phyloP scores from a whole-genome alignment of 2,113 vertebrate genomes.

The Paratilapia polleni region DNA sequence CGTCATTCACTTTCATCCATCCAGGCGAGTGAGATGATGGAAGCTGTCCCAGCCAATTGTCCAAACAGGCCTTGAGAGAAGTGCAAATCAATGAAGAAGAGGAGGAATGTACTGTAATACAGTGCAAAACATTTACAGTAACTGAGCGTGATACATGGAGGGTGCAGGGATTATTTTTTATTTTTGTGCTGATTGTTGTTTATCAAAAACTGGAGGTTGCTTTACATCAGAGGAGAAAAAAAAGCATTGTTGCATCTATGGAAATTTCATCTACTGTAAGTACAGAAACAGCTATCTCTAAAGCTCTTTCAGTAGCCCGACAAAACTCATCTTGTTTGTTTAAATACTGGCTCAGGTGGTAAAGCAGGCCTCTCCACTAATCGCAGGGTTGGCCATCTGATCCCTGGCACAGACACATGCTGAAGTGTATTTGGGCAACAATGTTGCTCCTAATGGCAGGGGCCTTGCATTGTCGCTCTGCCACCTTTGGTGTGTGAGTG shows the following conservation, averaged over 20 bases:
- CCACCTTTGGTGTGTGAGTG: neutral
- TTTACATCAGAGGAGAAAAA: neutral
- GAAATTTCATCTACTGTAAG: neutral
- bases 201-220: no score
- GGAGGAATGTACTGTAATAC: neutral
- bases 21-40: slow-evolving; percentile 28
- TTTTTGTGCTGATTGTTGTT: no score
- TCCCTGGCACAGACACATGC: neutral
- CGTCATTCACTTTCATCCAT: slow-evolving; percentile 29
- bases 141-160: rapidly evolving
- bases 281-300: neutral
- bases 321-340: neutral
- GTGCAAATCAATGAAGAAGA: slow-evolving; percentile 13
- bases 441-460: no score
- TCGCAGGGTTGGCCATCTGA: neutral
- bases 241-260: neutral
- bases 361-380: neutral
- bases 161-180: neutral
- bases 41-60: slow-evolving; percentile 27
- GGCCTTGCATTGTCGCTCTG: neutral
- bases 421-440: neutral
- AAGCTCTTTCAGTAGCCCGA: rapidly evolving
- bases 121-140: neutral
- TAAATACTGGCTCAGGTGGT: neutral
- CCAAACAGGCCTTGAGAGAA: neutral